Base-by-base conservation (phyloP, 2,888 invertebrate species). In the Ephialtes manifestator region DNA sequence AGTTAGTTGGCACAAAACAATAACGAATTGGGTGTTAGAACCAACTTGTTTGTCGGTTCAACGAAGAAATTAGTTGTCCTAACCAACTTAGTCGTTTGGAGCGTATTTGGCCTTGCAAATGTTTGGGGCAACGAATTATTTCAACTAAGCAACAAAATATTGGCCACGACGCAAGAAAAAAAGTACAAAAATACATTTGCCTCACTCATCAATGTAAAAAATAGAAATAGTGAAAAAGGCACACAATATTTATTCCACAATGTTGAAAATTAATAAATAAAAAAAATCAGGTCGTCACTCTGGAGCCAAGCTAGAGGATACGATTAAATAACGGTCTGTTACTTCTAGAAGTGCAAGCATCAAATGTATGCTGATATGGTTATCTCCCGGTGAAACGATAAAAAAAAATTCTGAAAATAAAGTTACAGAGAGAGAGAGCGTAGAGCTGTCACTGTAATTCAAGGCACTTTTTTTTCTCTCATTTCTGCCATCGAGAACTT, bases 341-440 rank as follows among this genome's bases (percentile, higher is more conserved):
- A 92, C 93, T 94, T 93, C 92, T 93, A 93, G 93, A 94, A 93
- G 92, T 93, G 93, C 93, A 93, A 92, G 93, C 93, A 91, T 92
- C 92, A 93, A 93, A 93, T 91, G 92, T 92, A 91, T 90, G 89
- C 93, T 93, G 94, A 94, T 94, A 94, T 91, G 92, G 93, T 91
- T 94, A 94, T 94, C 94, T 92, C 94, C 92, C 90, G 87, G 89
- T 88, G 88, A 90, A 92, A 91, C 88, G 94, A 94, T 94, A 94
- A 94, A 93, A 92, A 91, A 91, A 86, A 87, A 87, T 77, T 92
- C 92, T 92, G 91, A 89, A 92, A 93, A 92, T 91, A 92, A 92
- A 92, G 91, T 92, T 92, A 89, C 92, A 89, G 90, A 88, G 88
- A 90, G 88, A 83, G 8, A 35, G 35, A 35, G 10, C 39, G 10